Conservation (phyloP, 2,888 invertebrate species). For the Gymnoscelis rufifasciata region DNA sequence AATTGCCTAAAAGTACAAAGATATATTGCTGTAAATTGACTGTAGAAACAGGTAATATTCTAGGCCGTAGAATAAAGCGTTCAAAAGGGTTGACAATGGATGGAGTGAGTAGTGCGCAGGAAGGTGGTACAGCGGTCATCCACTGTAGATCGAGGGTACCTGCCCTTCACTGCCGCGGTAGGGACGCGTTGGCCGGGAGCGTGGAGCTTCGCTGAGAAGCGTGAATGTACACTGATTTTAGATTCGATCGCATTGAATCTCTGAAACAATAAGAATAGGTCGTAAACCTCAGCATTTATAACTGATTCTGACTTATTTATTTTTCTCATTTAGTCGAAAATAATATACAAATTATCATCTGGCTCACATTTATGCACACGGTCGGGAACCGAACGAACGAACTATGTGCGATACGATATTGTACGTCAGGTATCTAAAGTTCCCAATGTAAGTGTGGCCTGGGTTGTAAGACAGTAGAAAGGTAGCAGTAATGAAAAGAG, state of each 20-base stretch:
- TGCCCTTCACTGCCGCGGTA: conserved; percentile 79
- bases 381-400: no score
- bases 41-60: conserved; percentile 26
- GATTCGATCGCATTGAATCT: conserved; percentile 87
- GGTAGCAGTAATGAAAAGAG: no score
- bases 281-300: no score
- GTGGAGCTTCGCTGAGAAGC: conserved; percentile 90
- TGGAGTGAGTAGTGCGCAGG: conserved; percentile 4
- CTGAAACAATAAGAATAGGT: conserved; percentile 69
- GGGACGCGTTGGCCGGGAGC: conserved; percentile 90
- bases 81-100: conserved; percentile 19
- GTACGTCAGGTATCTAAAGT: no score
- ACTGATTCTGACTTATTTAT: no score
- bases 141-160: conserved; percentile 1
- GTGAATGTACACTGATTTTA: conserved; percentile 86
- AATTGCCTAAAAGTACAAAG: conserved; percentile 18
- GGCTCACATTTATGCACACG: no score
- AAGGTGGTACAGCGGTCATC: neutral
- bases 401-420: no score
- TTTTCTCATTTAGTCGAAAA: no score
- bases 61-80: conserved; percentile 22
- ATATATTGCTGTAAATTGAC: conserved; percentile 9
- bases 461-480: no score
- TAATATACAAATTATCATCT: no score
- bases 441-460: no score